phyloP scores from a whole-genome alignment of 2,113 vertebrate species.

The Cavia porcellus region DNA sequence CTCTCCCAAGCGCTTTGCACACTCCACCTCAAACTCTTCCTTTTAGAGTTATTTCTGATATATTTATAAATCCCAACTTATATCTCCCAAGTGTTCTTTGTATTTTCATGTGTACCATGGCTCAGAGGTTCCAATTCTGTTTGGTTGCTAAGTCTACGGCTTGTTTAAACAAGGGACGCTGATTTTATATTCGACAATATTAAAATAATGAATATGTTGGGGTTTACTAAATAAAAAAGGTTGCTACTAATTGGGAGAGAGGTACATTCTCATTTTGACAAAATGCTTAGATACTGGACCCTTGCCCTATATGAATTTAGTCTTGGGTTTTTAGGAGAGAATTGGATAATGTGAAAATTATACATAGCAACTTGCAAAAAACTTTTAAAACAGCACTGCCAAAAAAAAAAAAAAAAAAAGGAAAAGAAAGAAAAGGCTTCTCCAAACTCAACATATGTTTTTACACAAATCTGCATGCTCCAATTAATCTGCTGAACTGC shows the following conservation, averaged over 20 bases:
- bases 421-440: conserved; percentile 8
- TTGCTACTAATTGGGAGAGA: conserved; percentile 18
- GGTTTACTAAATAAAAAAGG: conserved; percentile 43
- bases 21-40: conserved; percentile 22
- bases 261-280: conserved; percentile 53
- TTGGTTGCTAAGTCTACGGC: neutral
- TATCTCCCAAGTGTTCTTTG: conserved; percentile 27
- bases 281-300: conserved; percentile 10
- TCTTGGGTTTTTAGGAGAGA: conserved; percentile 52
- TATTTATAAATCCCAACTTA: conserved; percentile 47
- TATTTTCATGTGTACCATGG: neutral
- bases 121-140: neutral
- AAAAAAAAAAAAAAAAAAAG: neutral
- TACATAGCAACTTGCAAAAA: conserved; percentile 33
- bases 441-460: conserved; percentile 75
- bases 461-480: conserved; percentile 81
- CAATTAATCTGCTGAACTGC: conserved; percentile 76
- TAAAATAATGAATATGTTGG: conserved; percentile 43
- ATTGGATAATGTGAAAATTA: conserved; percentile 67
- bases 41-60: conserved; percentile 47
- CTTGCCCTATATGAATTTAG: neutral
- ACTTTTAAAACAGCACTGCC: conserved; percentile 51
- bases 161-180: conserved; percentile 49
- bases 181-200: conserved; percentile 31
- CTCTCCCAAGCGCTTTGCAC: neutral